These are phyloP conservation scores for Sus cebifrons DNA, from an alignment of 2,797 vertebrate genomes.

Conservation along the genomic window DNA sequence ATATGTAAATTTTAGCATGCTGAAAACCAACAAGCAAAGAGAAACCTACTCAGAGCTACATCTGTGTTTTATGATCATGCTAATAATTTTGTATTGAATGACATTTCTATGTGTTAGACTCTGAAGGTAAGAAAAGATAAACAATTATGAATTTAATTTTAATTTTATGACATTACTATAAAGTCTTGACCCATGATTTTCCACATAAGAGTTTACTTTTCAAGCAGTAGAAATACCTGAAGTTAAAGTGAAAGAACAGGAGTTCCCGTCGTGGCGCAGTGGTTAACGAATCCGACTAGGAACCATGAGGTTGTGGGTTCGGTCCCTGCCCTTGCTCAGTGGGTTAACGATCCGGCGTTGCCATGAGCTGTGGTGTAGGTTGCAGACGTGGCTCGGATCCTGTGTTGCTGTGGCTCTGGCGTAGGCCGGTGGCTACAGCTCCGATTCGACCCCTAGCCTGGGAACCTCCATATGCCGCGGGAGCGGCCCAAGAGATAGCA, in stretches of 20 bases:
- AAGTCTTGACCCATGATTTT: slow-evolving; percentile 50
- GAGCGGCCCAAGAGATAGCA: no score
- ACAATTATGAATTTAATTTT: slow-evolving; percentile 68
- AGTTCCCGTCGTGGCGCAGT: no score
- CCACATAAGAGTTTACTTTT: slow-evolving; percentile 52
- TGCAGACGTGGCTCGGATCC: no score
- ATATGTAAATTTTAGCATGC: slow-evolving; percentile 29
- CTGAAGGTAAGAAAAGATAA: slow-evolving; percentile 42
- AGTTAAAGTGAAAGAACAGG: slow-evolving; percentile 48
- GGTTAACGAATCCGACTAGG: no score
- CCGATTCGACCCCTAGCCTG: no score
- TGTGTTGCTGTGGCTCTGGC: no score
- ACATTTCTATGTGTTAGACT: neutral
- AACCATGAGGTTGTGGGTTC: no score
- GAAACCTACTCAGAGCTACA: neutral
- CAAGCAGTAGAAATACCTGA: slow-evolving; percentile 28
- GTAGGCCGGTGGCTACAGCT: no score
- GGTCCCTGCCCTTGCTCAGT: no score
- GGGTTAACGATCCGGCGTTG: no score
- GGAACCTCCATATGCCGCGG: no score
- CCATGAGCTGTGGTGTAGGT: no score
- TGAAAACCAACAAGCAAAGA: slow-evolving; percentile 40
- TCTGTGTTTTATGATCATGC: slow-evolving; percentile 56
- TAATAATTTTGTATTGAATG: slow-evolving; percentile 62
- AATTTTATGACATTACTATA: slow-evolving; percentile 57